Evolutionary conservation across 2,797 vertebrate genomes (phyloP), one percentile per base, ranked within the genome.

Genomic region (Brachyrhaphis roseni): DNA sequence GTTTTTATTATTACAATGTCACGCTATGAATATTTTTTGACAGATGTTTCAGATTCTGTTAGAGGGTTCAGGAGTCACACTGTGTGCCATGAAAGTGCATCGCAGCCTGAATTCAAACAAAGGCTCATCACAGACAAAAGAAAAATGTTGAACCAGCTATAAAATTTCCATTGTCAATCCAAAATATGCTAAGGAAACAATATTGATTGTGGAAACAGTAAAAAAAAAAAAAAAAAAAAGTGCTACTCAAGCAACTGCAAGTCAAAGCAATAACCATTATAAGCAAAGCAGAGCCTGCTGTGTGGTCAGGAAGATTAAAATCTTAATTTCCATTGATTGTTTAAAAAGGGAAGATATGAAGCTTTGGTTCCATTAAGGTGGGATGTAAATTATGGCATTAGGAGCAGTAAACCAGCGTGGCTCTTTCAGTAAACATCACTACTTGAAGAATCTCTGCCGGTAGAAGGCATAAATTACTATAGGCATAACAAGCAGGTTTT

Each of bases 371-470:
- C 84, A 91, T 91, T 91, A 88, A 41, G 51, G 76, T 80, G 62
- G 79, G 87, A 90, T 89, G 83, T 90, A 89, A 91, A 92, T 93
- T 53, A 92, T 90, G 85, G 88, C 82, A 86, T 89, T 87, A 94
- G 85, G 77, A 79, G 79, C 73, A 81, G 89, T 89, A 86, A 87
- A 85, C 84, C 47, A 55, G 84, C 81, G 76, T 0, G 51, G 71
- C 83, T 88, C 72, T 78, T 78, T 79, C 77, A 53, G 84, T 91
- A 90, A 93, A 91, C 86, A 91, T 71, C 16, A 62, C 76, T 79
- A 78, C 86, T 86, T 89, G 84, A 85, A 89, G 88, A 81, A 77
- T 72, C 8, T 47, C 31, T 77, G 72, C 74, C 43, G 1, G 12
- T 39, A 77, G 47, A 62, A 28, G 64, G 79, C 78, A 82, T 80